Conservation (phyloP, 2,113 vertebrate species). For the Pseudorectes ferrugineus region DNA sequence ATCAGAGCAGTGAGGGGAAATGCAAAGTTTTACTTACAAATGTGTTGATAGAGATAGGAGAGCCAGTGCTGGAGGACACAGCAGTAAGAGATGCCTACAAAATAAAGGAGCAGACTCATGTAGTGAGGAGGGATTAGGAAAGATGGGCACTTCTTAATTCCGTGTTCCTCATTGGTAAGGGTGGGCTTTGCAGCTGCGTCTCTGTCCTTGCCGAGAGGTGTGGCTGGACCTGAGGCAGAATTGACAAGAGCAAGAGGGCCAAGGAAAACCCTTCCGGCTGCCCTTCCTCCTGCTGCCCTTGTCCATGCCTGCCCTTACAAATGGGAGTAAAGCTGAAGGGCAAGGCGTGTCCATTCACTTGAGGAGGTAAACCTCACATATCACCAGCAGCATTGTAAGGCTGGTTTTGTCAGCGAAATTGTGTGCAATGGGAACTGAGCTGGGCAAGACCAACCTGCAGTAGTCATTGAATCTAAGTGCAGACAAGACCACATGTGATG, state of each 20-base stretch:
- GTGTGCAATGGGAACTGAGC: not conserved
- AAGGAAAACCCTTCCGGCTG: not conserved
- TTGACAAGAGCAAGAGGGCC: not conserved
- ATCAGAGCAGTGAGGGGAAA: not conserved
- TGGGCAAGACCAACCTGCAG: not conserved
- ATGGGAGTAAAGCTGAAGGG: not conserved
- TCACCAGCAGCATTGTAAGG: rapidly evolving
- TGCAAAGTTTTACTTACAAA: not conserved
- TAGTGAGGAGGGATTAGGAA: not conserved
- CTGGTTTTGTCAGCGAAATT: not conserved
- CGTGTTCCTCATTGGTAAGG: not conserved
- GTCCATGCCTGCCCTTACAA: not conserved
- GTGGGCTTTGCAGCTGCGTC: not conserved
- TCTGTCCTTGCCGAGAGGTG: not conserved
- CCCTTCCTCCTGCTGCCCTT: not conserved
- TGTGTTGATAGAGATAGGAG: not conserved
- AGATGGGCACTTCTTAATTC: not conserved
- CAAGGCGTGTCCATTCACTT: not conserved
- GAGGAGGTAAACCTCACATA: rapidly evolving
- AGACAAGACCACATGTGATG: not conserved
- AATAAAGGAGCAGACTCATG: not conserved
- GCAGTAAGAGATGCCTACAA: not conserved
- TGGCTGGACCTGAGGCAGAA: not conserved
- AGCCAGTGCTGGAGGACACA: not conserved
- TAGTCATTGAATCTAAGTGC: not conserved